phyloP scores from a whole-genome alignment of 2,888 invertebrate genomes.

The Cenopis cana region DNA sequence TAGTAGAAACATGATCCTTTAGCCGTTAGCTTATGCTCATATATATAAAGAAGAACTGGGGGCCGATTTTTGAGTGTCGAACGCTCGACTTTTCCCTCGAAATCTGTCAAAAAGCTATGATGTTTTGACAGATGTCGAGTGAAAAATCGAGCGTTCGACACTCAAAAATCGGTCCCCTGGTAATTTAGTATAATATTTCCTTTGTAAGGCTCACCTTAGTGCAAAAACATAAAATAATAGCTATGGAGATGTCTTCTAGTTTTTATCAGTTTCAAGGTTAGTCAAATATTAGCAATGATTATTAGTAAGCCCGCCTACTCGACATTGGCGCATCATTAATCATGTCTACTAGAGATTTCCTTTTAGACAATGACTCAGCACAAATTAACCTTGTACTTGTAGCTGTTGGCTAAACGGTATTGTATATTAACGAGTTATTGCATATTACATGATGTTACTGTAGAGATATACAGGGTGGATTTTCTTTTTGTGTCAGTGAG shows the following conservation, averaged over 20 bases:
- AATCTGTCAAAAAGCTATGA: too few species aligned
- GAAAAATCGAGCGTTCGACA: too few species aligned
- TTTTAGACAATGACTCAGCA: conserved; percentile 13
- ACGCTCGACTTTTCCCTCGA: too few species aligned
- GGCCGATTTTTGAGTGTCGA: too few species aligned
- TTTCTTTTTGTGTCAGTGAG: too few species aligned
- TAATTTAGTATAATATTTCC: too few species aligned
- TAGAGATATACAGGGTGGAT: too few species aligned
- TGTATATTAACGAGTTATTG: background rate
- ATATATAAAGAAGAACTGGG: background rate
- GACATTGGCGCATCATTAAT: conserved; percentile 27
- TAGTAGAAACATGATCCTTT: background rate
- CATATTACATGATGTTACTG: background rate
- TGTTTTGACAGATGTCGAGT: too few species aligned
- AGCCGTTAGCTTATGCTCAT: background rate
- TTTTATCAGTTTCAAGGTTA: background rate
- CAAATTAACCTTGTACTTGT: conserved; percentile 35
- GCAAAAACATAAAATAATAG: too few species aligned
- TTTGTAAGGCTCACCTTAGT: too few species aligned
- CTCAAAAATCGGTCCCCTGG: too few species aligned
- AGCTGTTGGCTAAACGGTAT: background rate
- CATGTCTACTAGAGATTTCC: conserved; percentile 8
- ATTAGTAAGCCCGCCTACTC: conserved; percentile 12
- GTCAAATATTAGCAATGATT: background rate
- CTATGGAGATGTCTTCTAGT: background rate